Evolutionary conservation across 1,140 invertebrate species (phyloP), one percentile per base, ranked within the genome.

Genomic region (Protaetia brevitarsis): DNA sequence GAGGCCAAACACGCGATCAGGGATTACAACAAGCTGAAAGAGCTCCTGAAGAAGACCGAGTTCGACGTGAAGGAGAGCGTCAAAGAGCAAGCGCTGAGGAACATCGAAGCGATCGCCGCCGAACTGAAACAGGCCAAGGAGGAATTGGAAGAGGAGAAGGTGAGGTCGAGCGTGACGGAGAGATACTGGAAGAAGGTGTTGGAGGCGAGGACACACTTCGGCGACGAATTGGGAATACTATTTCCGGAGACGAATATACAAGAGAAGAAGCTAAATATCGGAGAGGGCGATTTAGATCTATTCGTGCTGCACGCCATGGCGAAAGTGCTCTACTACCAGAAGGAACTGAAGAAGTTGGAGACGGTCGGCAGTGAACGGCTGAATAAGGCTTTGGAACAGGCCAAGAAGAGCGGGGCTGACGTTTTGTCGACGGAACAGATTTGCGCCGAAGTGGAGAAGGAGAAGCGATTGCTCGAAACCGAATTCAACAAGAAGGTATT

Each of bases 101-200:
- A 89, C 70, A 84, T 90, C 34, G 82, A 83, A 62, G 84, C 85
- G 70, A 83, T 89, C 41, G 73, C 86, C 31, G 77, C 81, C 0
- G 87, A 90, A 63, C 80, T 91, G 2, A 77, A 81, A 16, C 71
- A 74, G 0, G 85, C 84, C 0, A 88, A 87, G 71, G 78, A 81
- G 10, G 82, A 82, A 4, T 86, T 85, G 63, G 83, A 85, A 21
- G 71, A 78, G 1, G 85, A 87, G 45, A 71, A 80, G 36, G 79
- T 83, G 19, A 80, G 80, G 7, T 77, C 85, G 0, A 83, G 82
- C 19, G 77, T 91, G 0, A 82, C 85, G 0, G 88, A 91, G 68
- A 86, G 83, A 71, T 91, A 88, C 69, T 90, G 88, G 89, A 84
- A 84, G 19, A 87, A 84, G 78, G 83, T 90, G 13, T 85, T 88